These are phyloP conservation scores for Cotesia typhae DNA, from an alignment of 1,140 invertebrate species.

Conservation along the genomic window DNA sequence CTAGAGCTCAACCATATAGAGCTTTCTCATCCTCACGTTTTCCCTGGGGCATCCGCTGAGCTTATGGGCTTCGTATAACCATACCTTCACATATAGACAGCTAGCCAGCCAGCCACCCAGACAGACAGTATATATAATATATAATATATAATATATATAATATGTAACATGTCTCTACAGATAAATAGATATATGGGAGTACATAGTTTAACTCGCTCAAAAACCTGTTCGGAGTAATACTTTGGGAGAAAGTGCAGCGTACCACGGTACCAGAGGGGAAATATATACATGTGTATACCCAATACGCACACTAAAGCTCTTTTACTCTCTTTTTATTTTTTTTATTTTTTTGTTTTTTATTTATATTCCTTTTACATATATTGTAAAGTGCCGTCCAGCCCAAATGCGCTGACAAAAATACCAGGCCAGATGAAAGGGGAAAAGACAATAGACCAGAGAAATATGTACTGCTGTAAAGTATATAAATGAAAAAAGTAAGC, in stretches of 20 bases:
- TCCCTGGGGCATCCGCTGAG: constrained; percentile 19
- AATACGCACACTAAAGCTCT: background rate
- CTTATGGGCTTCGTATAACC: constrained; percentile 31
- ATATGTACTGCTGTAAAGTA: background rate
- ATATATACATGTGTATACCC: too few species aligned
- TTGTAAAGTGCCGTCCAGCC: constrained; percentile 24
- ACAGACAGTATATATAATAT: background rate
- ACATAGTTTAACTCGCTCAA: constrained; percentile 14
- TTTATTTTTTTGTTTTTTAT: constrained; percentile 6
- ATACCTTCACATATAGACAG: too few species aligned
- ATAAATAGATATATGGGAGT: constrained; percentile 15
- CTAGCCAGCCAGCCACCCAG: too few species aligned
- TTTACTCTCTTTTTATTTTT: background rate
- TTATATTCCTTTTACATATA: constrained; percentile 1
- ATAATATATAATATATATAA: too few species aligned
- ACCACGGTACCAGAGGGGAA: too few species aligned
- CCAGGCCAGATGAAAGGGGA: constrained; percentile 15
- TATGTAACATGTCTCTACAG: background rate
- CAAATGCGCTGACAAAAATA: constrained; percentile 28
- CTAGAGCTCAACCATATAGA: background rate
- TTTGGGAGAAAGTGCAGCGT: constrained; percentile 1
- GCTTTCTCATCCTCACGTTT: constrained; percentile 29
- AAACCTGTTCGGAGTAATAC: constrained; percentile 2
- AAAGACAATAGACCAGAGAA: constrained; percentile 2
- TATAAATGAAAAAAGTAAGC: background rate